Evolutionary conservation across 2,888 invertebrate species (phyloP), one percentile per base, ranked within the genome.

Genomic region (Linnaemya tessellans): DNA sequence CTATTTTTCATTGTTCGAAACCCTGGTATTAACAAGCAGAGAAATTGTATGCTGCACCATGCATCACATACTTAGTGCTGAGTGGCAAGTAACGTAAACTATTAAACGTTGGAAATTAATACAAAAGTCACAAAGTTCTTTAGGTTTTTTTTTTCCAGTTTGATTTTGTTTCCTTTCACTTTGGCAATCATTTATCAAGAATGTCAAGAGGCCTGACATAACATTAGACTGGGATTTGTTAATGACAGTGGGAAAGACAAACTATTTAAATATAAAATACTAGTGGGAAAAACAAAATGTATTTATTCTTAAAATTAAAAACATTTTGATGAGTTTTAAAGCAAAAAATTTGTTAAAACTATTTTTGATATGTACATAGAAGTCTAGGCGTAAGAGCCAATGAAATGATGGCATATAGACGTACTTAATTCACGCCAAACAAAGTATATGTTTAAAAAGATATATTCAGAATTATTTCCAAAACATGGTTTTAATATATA

Each of bases 41-140:
- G 10, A 41, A 68, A 56, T 68, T 43, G 18, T 64, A 18, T 75
- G 70, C 75, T 64, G 70, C 71, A 20, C 25, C 70, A 70, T 49
- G 62, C 56, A 38, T 41, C 43, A 41, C 62, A 54, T 54, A 25
- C 25, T 38, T 25, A 51, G 51, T 67, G 65, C 43, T 67, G 58
- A 80, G 65, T 82, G 85, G 82, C 79, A 65, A 75, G 82, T 25
- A 83, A 82, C 80, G 70, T 82, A 82, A 85, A 85, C 82, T 82
- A 80, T 85, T 79, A 85, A 71, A 77, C 60, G 70, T 62, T 75
- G 41, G 62, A 77, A 85, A 85, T 85, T 85, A 82, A 85, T 85
- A 82, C 82, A 80, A 85, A 85, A 85, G 82, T 85, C 79, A 73
- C 71, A 80, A 85, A 80, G 85, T 82, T 82, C 62, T 82, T 13